Percentiles rank a stretch among this genome's conserved stretches.
These are phyloP conservation scores for Sigmodon hispidus DNA, from an alignment of 2,113 vertebrate genomes.

Conservation along the genomic window DNA sequence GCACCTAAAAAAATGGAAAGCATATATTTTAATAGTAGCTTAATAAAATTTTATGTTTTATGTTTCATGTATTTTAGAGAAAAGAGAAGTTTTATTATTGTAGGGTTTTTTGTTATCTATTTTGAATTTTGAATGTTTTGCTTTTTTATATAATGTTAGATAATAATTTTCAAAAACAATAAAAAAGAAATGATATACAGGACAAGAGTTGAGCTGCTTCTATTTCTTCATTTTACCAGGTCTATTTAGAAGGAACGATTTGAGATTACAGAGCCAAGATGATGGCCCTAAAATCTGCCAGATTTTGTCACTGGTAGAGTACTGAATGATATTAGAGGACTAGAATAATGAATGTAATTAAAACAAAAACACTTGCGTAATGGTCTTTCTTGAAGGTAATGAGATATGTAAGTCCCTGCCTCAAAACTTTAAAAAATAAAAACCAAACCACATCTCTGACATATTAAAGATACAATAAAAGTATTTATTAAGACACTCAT, in stretches of 20 bases:
- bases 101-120: no score
- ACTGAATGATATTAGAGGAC: background rate
- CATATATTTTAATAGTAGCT: no score
- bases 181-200: no score
- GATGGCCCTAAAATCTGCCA: background rate
- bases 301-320: background rate
- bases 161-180: no score
- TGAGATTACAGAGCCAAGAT: background rate
- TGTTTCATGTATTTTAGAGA: no score
- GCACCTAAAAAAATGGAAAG: background rate
- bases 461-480: background rate
- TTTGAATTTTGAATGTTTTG: no score
- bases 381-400: background rate
- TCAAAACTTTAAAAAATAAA: background rate
- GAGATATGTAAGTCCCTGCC: background rate
- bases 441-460: background rate
- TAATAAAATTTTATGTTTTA: no score
- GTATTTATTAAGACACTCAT: background rate
- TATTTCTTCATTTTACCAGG: background rate
- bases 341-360: background rate
- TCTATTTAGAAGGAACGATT: background rate
- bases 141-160: no score
- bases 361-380: background rate
- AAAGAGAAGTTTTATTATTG: no score
- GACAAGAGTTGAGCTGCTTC: background rate